Base-by-base conservation (phyloP, 2,797 vertebrate genomes). In the Lithobates pipiens region DNA sequence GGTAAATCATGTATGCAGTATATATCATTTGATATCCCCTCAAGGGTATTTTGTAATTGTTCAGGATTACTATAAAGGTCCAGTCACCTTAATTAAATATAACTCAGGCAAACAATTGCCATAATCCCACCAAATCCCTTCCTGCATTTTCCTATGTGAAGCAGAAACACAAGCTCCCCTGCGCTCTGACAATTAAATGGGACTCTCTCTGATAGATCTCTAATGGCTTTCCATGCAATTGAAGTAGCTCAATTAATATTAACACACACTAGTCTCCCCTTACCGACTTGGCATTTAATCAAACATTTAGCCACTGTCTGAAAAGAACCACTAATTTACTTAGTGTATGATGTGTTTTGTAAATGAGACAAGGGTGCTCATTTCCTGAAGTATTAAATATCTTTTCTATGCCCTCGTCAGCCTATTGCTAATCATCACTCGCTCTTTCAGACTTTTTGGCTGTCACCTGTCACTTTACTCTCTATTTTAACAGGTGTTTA, bases 401-500 rank as follows among this genome's bases (percentile, higher is more conserved):
- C 76, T 79, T 54, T 46, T 75, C 42, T 79, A 69, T 65, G 79
- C 57, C 76, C 23, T 68, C 71, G 36, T 83, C 75, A 75, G 71
- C 44, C 65, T 34, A 65, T 44, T 78, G 61, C 50, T 72, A 74
- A 42, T 50, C 75, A 79, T 87, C 39, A 5, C 61, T 50, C 54
- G 10, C 63, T 70, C 50, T 42, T 78, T 72, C 44, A 74, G 76
- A 54, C 29, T 36, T 67, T 83, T 61, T 79, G 75, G 15, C 81
- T 44, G 70, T 82, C 85, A 87, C 81, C 85, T 87, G 85, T 78
- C 85, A 75, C 70, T 71, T 78, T 36, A 74, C 75, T 36, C 76
- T 21, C 15, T 86, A 69, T 86, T 86, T 83, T 78, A 78, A 78
- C 85, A 86, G 85, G 85, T 86, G 80, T 83, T 77, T 83, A 77